Percentiles rank a stretch among this genome's conserved stretches.
phyloP scores from a whole-genome alignment of 2,113 vertebrate genomes.

The Megaleporinus macrocephalus region DNA sequence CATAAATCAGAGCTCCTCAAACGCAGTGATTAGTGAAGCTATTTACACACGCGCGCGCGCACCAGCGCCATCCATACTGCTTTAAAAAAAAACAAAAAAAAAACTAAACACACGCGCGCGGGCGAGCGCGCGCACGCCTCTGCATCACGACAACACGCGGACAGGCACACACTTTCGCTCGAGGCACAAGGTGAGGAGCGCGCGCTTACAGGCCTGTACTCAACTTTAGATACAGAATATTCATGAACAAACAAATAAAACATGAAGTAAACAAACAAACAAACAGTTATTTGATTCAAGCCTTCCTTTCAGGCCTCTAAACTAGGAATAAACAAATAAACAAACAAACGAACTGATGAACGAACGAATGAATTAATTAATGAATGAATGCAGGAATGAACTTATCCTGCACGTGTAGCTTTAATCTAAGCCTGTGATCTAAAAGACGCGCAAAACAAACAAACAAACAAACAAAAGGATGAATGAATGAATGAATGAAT shows the following conservation, averaged over 20 bases:
- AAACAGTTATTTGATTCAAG: too few relatives aligned
- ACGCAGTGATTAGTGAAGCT: conserved; percentile 94
- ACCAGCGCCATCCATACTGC: conserved; percentile 82
- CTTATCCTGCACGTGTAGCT: too few relatives aligned
- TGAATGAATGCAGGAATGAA: too few relatives aligned
- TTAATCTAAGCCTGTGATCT: too few relatives aligned
- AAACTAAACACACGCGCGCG: neutral
- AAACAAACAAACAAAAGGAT: too few relatives aligned
- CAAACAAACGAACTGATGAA: too few relatives aligned
- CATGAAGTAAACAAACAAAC: too few relatives aligned
- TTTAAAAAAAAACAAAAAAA: conserved; percentile 23
- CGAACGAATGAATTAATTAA: too few relatives aligned
- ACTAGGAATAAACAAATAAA: too few relatives aligned
- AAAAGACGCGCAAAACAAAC: too few relatives aligned
- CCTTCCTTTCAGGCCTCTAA: neutral
- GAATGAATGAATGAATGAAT: too few relatives aligned
- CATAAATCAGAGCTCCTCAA: conserved; percentile 96
- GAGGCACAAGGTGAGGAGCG: neutral
- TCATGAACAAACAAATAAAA: too few relatives aligned
- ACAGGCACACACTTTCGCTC: neutral
- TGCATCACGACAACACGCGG: neutral
- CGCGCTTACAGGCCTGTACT: neutral
- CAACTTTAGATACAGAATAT: neutral
- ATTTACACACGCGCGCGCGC: conserved; percentile 78
- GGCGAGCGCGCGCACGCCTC: neutral